These are phyloP conservation scores for Leptonema lineaticorne DNA, from an alignment of 1,140 invertebrate species.

Conservation along the genomic window DNA sequence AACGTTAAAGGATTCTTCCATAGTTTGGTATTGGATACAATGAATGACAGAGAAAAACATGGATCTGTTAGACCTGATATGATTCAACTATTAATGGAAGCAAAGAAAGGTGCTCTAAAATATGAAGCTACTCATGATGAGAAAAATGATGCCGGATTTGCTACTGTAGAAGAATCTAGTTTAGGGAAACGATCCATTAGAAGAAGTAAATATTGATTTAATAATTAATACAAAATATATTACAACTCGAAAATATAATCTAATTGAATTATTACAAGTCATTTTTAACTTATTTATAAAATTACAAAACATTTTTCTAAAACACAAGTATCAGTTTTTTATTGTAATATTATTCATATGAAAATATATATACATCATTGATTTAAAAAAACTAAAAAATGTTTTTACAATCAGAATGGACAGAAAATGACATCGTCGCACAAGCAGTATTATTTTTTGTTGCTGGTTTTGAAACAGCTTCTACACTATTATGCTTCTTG, in stretches of 20 bases:
- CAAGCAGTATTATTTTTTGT: conserved; percentile 63
- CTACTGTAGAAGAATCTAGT: conserved; percentile 44
- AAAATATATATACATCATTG: too few relatives aligned
- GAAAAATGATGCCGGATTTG: conserved; percentile 43
- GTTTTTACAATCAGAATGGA: conserved; percentile 50
- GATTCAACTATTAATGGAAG: conserved; percentile 52
- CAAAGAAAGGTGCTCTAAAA: conserved; percentile 42
- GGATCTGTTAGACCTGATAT: conserved; percentile 50
- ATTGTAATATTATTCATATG: neutral
- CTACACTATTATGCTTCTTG: conserved; percentile 48
- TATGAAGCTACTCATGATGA: conserved; percentile 21
- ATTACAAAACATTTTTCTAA: neutral
- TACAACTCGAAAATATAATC: neutral
- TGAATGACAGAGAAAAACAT: conserved; percentile 44
- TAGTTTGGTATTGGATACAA: conserved; percentile 41
- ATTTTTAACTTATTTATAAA: neutral
- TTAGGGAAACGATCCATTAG: conserved; percentile 37
- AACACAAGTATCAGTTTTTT: neutral
- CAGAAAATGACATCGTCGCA: conserved; percentile 64
- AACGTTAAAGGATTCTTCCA: conserved; percentile 44
- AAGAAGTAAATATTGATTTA: conserved; percentile 24
- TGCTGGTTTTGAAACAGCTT: conserved; percentile 64
- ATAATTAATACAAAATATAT: neutral
- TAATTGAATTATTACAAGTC: too few relatives aligned
- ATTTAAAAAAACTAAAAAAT: too few relatives aligned